Conservation (phyloP, 2,888 invertebrate genomes). For the Agelastica alni region DNA sequence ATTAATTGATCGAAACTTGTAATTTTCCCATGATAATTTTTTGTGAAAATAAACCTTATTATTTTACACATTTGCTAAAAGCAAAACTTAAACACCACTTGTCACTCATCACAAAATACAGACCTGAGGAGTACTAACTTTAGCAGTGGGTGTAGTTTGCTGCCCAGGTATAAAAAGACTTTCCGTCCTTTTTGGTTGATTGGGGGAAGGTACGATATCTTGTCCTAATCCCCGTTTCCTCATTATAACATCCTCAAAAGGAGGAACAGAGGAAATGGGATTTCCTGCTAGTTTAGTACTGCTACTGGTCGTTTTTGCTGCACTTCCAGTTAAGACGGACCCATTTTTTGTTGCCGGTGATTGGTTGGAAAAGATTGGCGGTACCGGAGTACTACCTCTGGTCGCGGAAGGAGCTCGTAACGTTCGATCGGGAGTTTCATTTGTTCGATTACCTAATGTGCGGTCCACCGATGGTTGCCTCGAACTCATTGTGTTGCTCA, state of each 20-base stretch:
- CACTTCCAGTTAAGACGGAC: conserved; percentile 64
- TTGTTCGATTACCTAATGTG: conserved; percentile 37
- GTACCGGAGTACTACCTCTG: conserved; percentile 61
- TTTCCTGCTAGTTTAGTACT: conserved; percentile 8
- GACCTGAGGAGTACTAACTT: conserved; percentile 32
- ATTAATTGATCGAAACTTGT: no score
- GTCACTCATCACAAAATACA: conserved; percentile 23
- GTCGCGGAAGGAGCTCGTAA: conserved; percentile 62
- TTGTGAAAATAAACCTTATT: conserved; percentile 7
- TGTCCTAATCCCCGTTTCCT: conserved; percentile 82
- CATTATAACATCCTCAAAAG: conserved; percentile 82
- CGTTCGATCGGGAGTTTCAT: conserved; percentile 58
- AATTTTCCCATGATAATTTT: no score
- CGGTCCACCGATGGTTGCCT: conserved; percentile 81
- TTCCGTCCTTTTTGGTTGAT: conserved; percentile 89
- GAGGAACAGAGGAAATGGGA: conserved; percentile 55
- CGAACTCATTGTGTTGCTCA: conserved; percentile 63
- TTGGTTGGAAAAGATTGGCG: conserved; percentile 25
- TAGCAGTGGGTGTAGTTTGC: conserved; percentile 48
- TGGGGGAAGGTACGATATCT: conserved; percentile 85
- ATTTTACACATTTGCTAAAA: neutral
- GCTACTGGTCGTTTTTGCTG: conserved; percentile 10
- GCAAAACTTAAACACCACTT: conserved; percentile 4
- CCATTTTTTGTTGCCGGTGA: conserved; percentile 63
- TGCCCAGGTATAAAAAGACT: conserved; percentile 76